These are phyloP conservation scores for Pogonus chalceus DNA, from an alignment of 1,140 invertebrate species.

Conservation along the genomic window DNA sequence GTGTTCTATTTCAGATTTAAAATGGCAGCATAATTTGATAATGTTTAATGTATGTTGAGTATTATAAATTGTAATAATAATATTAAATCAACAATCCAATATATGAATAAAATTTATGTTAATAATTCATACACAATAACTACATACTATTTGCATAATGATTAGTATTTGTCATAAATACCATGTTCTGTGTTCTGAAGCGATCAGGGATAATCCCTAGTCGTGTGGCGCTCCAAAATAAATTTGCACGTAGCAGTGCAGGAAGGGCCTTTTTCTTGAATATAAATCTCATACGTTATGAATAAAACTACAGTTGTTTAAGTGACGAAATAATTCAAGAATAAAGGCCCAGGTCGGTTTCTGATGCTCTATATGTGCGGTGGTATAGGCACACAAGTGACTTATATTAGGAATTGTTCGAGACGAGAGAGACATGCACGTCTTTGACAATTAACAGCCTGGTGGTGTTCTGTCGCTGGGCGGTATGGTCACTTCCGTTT, in stretches of 20 bases:
- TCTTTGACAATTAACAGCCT: constrained; percentile 8
- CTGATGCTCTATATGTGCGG: neutral
- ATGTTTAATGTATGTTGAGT: no score
- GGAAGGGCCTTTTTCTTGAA: no score
- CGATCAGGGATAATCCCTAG: no score
- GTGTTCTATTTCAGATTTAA: no score
- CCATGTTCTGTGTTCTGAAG: neutral
- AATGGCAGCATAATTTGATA: no score
- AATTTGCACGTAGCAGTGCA: no score
- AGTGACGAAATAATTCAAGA: no score
- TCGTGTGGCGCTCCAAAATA: neutral
- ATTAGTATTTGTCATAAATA: constrained; percentile 4
- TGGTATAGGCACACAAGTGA: constrained; percentile 3
- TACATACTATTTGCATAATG: neutral
- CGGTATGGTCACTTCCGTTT: constrained; percentile 28
- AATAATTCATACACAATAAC: neutral
- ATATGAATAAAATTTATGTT: neutral
- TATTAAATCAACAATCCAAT: neutral
- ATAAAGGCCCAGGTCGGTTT: no score
- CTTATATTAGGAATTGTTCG: constrained; percentile 2
- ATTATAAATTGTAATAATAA: no score
- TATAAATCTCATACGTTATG: no score
- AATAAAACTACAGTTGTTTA: no score
- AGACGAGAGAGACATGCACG: neutral
- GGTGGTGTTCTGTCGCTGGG: constrained; percentile 6